These are phyloP conservation scores for Okapia johnstoni DNA, from an alignment of 2,113 vertebrate genomes.

Conservation along the genomic window DNA sequence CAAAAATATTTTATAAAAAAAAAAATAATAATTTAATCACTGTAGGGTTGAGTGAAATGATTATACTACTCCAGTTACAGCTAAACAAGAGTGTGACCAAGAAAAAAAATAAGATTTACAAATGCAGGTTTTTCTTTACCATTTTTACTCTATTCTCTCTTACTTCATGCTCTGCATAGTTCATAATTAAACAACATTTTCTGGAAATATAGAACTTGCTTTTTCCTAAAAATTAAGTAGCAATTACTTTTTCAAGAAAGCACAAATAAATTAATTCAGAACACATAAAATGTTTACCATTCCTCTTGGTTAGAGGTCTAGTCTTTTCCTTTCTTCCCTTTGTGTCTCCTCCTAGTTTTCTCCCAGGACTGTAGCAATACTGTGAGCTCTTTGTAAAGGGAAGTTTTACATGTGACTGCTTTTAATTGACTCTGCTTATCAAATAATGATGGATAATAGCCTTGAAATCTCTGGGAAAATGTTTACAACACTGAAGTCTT, in stretches of 20 bases:
- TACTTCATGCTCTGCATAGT: background rate
- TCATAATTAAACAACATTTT: background rate
- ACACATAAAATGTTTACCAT: background rate
- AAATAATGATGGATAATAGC: conserved; percentile 67
- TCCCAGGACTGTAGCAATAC: background rate
- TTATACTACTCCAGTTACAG: background rate
- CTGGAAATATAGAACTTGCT: background rate
- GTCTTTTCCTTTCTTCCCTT: background rate
- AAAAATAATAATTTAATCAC: background rate
- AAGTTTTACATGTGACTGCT: conserved; percentile 62
- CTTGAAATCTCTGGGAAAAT: conserved; percentile 67
- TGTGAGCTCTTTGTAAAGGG: conserved; percentile 27
- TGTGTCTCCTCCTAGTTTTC: background rate
- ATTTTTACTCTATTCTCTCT: background rate
- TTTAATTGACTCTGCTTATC: conserved; percentile 70
- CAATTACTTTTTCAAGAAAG: background rate
- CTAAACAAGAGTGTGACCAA: background rate
- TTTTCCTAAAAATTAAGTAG: background rate
- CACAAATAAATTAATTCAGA: conserved; percentile 1
- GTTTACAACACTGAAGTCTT: conserved; percentile 53
- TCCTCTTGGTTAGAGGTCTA: background rate
- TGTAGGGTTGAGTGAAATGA: background rate
- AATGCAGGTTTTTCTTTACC: background rate
- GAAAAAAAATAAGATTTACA: background rate
- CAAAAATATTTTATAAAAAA: background rate